A percentile compares a stretch with the other conserved stretches of the same genome.
Evolutionary conservation across 1,140 invertebrate species (phyloP).

Genomic region (Drosophila grimshawi): DNA sequence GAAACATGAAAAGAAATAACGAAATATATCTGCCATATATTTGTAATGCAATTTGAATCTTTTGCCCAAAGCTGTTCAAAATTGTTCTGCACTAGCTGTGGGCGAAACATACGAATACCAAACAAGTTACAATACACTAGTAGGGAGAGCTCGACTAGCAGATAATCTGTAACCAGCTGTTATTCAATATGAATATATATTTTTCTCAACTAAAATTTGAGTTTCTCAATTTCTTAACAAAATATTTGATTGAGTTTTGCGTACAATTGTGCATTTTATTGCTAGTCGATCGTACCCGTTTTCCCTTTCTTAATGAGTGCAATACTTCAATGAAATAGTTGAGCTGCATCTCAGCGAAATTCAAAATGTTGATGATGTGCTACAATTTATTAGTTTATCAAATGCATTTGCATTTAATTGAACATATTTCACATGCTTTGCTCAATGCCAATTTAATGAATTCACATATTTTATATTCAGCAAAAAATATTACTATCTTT

Average conservation of each 20-base stretch:
- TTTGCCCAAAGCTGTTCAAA: slow-evolving; percentile 18
- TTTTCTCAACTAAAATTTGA: too few relatives aligned
- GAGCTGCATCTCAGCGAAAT: not conserved
- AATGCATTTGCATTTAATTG: slow-evolving; percentile 7
- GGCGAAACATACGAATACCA: slow-evolving; percentile 5
- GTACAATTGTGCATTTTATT: too few relatives aligned
- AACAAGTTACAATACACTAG: too few relatives aligned
- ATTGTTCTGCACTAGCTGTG: slow-evolving; percentile 2
- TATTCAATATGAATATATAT: too few relatives aligned
- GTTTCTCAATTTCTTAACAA: too few relatives aligned
- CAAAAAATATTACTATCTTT: not conserved
- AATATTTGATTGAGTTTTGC: too few relatives aligned
- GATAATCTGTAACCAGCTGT: too few relatives aligned
- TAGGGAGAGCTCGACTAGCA: too few relatives aligned
- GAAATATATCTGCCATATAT: slow-evolving; percentile 43
- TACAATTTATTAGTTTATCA: slow-evolving; percentile 1
- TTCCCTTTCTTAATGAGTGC: too few relatives aligned
- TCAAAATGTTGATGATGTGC: not conserved
- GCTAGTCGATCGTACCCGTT: too few relatives aligned
- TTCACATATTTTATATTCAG: slow-evolving; percentile 1
- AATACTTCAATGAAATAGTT: slow-evolving; percentile 28
- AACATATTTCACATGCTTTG: not conserved
- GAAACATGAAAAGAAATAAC: not conserved
- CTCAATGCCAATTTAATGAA: not conserved
- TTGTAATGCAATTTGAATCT: slow-evolving; percentile 72